A percentile compares a stretch with the other conserved stretches of the same genome.
These are phyloP conservation scores for Euplagia quadripunctaria DNA, from an alignment of 2,888 invertebrate species.

Conservation along the genomic window DNA sequence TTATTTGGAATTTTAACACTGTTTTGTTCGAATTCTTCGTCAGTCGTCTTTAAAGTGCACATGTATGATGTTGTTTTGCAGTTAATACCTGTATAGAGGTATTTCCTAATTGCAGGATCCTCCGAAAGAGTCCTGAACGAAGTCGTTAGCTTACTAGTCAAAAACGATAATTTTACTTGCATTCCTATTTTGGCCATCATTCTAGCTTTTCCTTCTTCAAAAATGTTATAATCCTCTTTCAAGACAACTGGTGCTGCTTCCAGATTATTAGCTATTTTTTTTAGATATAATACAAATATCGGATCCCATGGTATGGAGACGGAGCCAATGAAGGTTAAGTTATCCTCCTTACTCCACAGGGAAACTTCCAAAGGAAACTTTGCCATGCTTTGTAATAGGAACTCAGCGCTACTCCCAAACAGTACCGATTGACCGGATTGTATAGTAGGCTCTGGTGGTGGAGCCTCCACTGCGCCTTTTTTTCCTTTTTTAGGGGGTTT, in stretches of 20 bases:
- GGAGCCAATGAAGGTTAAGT: slow-evolving; percentile 72
- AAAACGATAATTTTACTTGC: slow-evolving; percentile 75
- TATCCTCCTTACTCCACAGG: slow-evolving; percentile 80
- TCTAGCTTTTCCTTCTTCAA: slow-evolving; percentile 79
- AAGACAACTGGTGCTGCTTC: slow-evolving; percentile 65
- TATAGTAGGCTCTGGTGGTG: slow-evolving; percentile 77
- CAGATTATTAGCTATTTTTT: slow-evolving; percentile 63
- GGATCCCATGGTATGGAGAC: slow-evolving; percentile 76
- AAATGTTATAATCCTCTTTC: slow-evolving; percentile 79
- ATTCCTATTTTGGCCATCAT: slow-evolving; percentile 76
- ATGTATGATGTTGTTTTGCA: slow-evolving; percentile 80
- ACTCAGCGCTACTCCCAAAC: slow-evolving; percentile 76
- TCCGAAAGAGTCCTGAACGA: slow-evolving; percentile 80
- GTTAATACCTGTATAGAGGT: slow-evolving; percentile 79
- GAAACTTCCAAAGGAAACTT: slow-evolving; percentile 74
- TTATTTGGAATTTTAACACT: slow-evolving; percentile 72
- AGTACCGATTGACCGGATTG: slow-evolving; percentile 81
- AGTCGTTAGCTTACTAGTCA: slow-evolving; percentile 75
- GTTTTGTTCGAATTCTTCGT: slow-evolving; percentile 73
- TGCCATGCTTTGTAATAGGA: slow-evolving; percentile 76
- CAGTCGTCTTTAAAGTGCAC: slow-evolving; percentile 80
- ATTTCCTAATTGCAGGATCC: slow-evolving; percentile 74
- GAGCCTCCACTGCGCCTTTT: slow-evolving; percentile 58
- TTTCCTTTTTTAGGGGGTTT: slow-evolving; percentile 60
- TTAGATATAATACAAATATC: slow-evolving; percentile 67